Conservation (phyloP, 2,888 invertebrate species). For the Megastigmus dorsalis region DNA sequence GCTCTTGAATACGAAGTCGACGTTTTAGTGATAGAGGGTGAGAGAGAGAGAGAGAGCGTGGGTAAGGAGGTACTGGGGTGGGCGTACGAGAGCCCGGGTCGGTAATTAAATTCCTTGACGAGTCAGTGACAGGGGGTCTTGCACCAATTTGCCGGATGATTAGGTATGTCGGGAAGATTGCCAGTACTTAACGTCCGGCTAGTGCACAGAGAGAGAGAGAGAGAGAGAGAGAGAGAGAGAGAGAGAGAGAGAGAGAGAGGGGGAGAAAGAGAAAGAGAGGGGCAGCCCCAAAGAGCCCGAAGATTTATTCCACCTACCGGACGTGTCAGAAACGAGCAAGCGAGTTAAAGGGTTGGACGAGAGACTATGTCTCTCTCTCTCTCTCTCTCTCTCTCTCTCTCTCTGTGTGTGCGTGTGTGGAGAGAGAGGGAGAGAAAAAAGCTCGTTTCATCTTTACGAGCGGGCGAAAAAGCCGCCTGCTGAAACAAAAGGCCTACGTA, state of each 20-base stretch:
- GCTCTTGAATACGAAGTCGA: conserved; percentile 9
- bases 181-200: conserved; percentile 37
- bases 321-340: conserved; percentile 28
- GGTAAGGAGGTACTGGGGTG: not conserved
- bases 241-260: too few relatives aligned
- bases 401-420: too few relatives aligned
- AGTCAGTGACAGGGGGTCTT: conserved; percentile 53
- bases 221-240: too few relatives aligned
- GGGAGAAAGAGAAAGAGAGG: too few relatives aligned
- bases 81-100: too few relatives aligned
- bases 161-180: conserved; percentile 47
- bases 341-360: too few relatives aligned
- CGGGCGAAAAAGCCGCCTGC: not conserved
- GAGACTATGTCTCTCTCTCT: too few relatives aligned
- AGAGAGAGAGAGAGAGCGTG: not conserved
- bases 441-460: conserved; percentile 24
- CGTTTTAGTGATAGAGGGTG: not conserved
- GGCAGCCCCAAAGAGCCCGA: not conserved
- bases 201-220: too few relatives aligned
- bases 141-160: conserved; percentile 60
- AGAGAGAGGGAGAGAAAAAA: not conserved
- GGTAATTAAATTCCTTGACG: conserved; percentile 61
- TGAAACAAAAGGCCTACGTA: too few relatives aligned
- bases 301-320: conserved; percentile 23
- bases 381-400: too few relatives aligned